phyloP scores from a whole-genome alignment of 2,797 vertebrate species.

The Morelia viridis region DNA sequence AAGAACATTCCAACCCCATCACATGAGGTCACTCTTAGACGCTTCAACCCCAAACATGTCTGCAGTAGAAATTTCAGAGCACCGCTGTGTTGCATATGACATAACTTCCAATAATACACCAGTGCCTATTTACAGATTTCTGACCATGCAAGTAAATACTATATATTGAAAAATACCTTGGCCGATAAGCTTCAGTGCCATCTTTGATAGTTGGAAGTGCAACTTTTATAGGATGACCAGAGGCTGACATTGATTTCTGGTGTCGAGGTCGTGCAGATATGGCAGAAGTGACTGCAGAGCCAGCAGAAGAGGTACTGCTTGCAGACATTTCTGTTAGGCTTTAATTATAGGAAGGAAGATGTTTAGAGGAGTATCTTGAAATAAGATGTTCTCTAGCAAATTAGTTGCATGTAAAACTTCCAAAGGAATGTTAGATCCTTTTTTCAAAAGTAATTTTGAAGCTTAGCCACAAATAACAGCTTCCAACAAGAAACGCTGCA shows the following conservation, averaged over 20 bases:
- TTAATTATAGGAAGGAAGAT: not conserved
- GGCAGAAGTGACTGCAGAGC: conserved; percentile 73
- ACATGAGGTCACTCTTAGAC: not conserved
- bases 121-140: not conserved
- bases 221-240: conserved; percentile 93
- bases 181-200: conserved; percentile 86
- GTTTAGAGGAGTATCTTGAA: conserved; percentile 19
- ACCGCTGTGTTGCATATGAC: too few species aligned
- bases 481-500: not conserved
- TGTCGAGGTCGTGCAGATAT: conserved; percentile 89
- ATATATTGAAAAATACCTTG: conserved; percentile 77
- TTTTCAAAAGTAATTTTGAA: not conserved
- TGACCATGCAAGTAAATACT: not conserved
- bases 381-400: not conserved
- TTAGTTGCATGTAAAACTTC: conserved; percentile 17
- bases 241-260: conserved; percentile 98
- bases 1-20: not conserved
- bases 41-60: not conserved
- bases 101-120: not conserved
- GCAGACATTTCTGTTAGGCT: conserved; percentile 94
- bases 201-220: conserved; percentile 96
- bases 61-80: not conserved
- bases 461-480: not conserved
- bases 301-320: conserved; percentile 76
- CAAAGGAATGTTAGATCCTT: not conserved